Evolutionary conservation across 2,888 invertebrate genomes (phyloP).

Genomic region (Steromphala cineraria): DNA sequence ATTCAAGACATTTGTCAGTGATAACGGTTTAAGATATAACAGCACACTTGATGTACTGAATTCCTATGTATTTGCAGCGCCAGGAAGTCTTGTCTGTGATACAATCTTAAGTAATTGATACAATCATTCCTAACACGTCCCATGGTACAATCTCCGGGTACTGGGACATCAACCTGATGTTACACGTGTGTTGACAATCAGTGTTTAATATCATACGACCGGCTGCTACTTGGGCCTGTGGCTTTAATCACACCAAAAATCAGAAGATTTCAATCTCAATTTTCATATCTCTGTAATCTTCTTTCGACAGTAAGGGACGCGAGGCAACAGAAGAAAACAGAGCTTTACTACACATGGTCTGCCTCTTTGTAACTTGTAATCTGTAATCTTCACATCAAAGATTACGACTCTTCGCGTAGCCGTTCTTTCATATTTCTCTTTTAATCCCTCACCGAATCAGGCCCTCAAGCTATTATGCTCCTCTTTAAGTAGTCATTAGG

Average conservation of each 20-base stretch:
- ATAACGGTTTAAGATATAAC: too few species aligned
- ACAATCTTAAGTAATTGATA: too few species aligned
- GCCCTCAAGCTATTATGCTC: neutral
- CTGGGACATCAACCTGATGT: too few species aligned
- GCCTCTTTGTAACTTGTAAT: neutral
- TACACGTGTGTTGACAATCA: too few species aligned
- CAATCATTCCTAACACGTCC: too few species aligned
- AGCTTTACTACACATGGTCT: neutral
- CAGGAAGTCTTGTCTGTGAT: too few species aligned
- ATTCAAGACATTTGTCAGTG: too few species aligned
- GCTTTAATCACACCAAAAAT: neutral
- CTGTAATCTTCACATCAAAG: conserved; percentile 5
- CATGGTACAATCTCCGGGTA: too few species aligned
- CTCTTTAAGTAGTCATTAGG: conserved; percentile 3
- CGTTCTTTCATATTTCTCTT: neutral
- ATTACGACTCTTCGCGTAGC: neutral
- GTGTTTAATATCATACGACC: too few species aligned
- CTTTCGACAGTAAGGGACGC: neutral
- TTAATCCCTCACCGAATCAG: neutral
- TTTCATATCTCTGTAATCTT: neutral
- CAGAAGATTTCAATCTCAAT: neutral
- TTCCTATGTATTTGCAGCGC: too few species aligned
- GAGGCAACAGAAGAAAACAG: neutral
- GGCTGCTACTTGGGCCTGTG: neutral
- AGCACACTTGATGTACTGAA: too few species aligned